A percentile compares a stretch with the other conserved stretches of the same genome.
Conservation (phyloP, 2,113 vertebrate species). For the Catharus fuscescens region DNA sequence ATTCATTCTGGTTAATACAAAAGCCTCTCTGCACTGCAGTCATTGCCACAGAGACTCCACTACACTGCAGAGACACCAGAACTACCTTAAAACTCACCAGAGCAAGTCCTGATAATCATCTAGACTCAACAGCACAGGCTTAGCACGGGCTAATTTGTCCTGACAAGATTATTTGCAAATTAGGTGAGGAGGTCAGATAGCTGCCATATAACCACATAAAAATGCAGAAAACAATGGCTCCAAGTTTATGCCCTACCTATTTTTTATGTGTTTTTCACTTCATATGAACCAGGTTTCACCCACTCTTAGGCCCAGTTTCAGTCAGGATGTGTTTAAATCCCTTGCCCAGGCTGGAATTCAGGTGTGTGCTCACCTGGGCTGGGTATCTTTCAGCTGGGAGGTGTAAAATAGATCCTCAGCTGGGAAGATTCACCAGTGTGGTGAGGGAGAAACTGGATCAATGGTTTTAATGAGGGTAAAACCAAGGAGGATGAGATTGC, state of each 20-base stretch:
- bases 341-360: not conserved
- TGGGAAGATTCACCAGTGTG: not conserved
- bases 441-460: not conserved
- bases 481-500: not conserved
- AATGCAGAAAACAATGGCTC: not conserved
- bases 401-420: not conserved
- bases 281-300: not conserved
- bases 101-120: constrained; percentile 42
- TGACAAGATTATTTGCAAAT: constrained; percentile 64
- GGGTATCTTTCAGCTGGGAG: not conserved
- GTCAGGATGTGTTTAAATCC: not conserved
- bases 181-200: constrained; percentile 60
- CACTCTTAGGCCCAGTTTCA: not conserved
- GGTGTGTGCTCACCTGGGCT: not conserved
- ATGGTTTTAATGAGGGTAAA: not conserved
- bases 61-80: not conserved
- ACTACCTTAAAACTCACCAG: constrained; percentile 21
- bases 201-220: constrained; percentile 6
- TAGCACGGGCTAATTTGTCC: constrained; percentile 47
- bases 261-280: not conserved
- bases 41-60: not conserved
- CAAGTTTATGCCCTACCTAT: not conserved
- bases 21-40: not conserved
- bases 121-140: constrained; percentile 8
- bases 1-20: not conserved